Evolutionary conservation across 1,140 invertebrate species (phyloP).

Genomic region (Stegodyphus mimosarum): DNA sequence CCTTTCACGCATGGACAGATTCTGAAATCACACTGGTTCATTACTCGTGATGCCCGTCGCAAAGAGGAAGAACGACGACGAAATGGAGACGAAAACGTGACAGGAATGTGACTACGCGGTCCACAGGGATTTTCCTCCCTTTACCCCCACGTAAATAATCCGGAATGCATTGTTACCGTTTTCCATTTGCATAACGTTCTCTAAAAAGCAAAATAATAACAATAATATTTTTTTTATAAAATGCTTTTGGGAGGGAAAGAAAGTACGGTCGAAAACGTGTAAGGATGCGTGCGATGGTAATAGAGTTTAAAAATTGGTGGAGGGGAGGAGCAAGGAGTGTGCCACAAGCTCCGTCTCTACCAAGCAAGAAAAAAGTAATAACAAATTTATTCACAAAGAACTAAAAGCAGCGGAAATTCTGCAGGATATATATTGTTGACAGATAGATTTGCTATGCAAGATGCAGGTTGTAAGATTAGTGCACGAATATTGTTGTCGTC

Average conservation of each 20-base stretch:
- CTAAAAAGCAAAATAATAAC: conserved; percentile 12
- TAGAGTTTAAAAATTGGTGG: conserved; percentile 40
- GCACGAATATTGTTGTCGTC: conserved; percentile 48
- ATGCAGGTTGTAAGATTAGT: conserved; percentile 49
- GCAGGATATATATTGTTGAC: conserved; percentile 44
- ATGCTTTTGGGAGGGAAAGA: too few species aligned
- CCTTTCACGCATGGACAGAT: too few species aligned
- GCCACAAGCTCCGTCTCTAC: not conserved
- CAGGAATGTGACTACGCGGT: conserved; percentile 17
- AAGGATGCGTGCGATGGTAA: conserved; percentile 52
- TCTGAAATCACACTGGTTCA: too few species aligned
- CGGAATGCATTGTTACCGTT: conserved; percentile 49
- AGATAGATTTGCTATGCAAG: conserved; percentile 56
- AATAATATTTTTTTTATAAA: too few species aligned
- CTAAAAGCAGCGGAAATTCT: conserved; percentile 37
- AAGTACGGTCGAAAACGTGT: conserved; percentile 17
- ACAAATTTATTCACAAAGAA: conserved; percentile 24
- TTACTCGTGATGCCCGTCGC: too few species aligned
- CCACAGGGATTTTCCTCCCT: conserved; percentile 17
- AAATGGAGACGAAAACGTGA: conserved; percentile 26
- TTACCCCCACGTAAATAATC: conserved; percentile 55
- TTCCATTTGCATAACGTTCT: conserved; percentile 52
- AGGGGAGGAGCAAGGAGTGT: not conserved
- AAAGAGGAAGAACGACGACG: not conserved
- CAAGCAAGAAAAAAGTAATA: too few species aligned